phyloP scores from a whole-genome alignment of 1,140 invertebrate genomes.

The Argopecten irradians region DNA sequence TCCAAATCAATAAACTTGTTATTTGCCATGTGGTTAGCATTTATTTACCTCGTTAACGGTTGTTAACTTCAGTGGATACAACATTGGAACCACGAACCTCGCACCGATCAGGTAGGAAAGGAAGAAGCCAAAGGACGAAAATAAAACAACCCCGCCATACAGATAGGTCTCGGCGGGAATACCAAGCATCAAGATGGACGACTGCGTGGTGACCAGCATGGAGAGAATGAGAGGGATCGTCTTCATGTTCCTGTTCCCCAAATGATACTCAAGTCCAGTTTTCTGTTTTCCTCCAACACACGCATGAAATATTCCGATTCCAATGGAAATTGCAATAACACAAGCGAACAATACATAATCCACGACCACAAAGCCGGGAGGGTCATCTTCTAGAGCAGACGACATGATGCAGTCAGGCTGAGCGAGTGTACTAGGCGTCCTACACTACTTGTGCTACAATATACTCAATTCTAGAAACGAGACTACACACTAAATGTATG shows the following conservation, averaged over 20 bases:
- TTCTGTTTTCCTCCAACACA: conserved; percentile 89
- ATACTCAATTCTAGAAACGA: background rate
- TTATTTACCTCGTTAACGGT: conserved; percentile 43
- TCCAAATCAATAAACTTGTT: background rate
- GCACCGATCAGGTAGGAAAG: conserved; percentile 34
- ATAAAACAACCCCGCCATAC: conserved; percentile 37
- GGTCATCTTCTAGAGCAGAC: background rate
- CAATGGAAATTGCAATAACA: conserved; percentile 74
- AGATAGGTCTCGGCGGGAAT: conserved; percentile 52
- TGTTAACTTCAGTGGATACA: conserved; percentile 49
- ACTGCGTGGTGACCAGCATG: conserved; percentile 52
- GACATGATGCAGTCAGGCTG: background rate
- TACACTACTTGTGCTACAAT: background rate
- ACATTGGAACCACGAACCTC: conserved; percentile 46
- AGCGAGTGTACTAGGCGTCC: background rate
- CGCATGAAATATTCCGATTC: conserved; percentile 87
- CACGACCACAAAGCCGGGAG: conserved; percentile 23
- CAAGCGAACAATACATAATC: conserved; percentile 56
- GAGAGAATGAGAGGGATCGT: conserved; percentile 47
- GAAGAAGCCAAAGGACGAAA: conserved; percentile 41
- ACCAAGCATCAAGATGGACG: conserved; percentile 53
- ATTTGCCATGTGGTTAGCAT: background rate
- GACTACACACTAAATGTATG: background rate
- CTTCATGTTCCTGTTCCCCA: conserved; percentile 80
- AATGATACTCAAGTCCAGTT: conserved; percentile 87